A percentile compares a stretch with the other conserved stretches of the same genome.
Conservation (phyloP, 2,113 vertebrate genomes). For the Channa argus region DNA sequence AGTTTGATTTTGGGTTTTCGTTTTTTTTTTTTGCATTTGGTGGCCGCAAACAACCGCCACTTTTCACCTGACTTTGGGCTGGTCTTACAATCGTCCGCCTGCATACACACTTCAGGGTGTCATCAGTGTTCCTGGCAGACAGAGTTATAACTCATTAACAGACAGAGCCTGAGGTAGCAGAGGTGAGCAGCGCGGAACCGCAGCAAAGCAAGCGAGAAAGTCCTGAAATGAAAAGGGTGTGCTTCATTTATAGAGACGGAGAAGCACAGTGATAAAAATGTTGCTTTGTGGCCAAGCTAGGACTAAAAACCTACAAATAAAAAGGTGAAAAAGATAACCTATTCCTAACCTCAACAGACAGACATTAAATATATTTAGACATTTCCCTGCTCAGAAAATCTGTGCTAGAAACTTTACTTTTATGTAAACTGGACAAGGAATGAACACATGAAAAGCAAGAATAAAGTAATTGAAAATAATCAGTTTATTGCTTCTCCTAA, state of each 20-base stretch:
- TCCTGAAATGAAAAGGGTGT: conserved; percentile 13
- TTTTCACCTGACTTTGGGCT: conserved; percentile 40
- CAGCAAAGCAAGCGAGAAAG: conserved; percentile 5
- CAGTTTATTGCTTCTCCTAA: conserved; percentile 52
- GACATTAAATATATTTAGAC: background rate
- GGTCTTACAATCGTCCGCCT: conserved; percentile 16
- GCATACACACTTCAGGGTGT: conserved; percentile 27
- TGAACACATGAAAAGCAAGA: conserved; percentile 13
- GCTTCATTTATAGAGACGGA: conserved; percentile 1
- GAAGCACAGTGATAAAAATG: conserved; percentile 4
- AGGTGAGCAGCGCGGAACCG: conserved; percentile 27
- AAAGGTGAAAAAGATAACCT: background rate
- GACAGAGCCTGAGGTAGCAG: conserved; percentile 49
- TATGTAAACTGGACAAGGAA: conserved; percentile 1
- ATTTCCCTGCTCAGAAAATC: conserved; percentile 3
- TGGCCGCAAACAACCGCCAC: conserved; percentile 19
- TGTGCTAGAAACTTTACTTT: conserved; percentile 4
- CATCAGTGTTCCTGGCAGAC: conserved; percentile 50
- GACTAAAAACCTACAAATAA: background rate
- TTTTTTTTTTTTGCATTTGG: background rate
- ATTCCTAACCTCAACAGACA: conserved; percentile 17
- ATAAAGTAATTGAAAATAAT: conserved; percentile 13
- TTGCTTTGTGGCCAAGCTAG: conserved; percentile 5
- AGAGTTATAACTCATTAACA: conserved; percentile 48
- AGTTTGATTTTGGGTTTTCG: no score